Conservation (phyloP, 1,140 invertebrate genomes). For the Maniola jurtina region DNA sequence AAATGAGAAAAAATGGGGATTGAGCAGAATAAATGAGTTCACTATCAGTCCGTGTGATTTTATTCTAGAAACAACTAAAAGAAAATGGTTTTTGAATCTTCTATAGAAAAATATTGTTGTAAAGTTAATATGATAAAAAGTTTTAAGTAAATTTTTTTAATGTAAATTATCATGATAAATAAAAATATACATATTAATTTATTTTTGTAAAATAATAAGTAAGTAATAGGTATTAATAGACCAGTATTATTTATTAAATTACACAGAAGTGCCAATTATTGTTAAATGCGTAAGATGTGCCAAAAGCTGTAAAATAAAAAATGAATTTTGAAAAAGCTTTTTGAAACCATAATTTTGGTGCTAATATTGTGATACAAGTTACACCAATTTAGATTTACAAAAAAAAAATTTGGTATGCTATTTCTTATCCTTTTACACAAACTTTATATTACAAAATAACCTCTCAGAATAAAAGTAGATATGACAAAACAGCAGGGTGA, state of each 20-base stretch:
- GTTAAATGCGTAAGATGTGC: slow-evolving; percentile 24
- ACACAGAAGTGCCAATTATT: slow-evolving; percentile 21
- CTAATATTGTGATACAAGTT: slow-evolving; percentile 10
- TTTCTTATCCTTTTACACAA: slow-evolving; percentile 30
- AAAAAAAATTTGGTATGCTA: slow-evolving; percentile 28
- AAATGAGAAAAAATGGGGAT: slow-evolving; percentile 70
- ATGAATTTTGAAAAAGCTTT: slow-evolving; percentile 25
- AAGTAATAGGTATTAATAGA: neutral
- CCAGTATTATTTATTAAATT: slow-evolving; percentile 5
- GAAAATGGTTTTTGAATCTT: neutral
- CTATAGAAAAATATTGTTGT: neutral
- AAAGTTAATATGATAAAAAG: neutral
- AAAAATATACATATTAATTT: too few relatives aligned
- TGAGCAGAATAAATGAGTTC: slow-evolving; percentile 75
- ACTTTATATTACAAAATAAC: slow-evolving; percentile 1
- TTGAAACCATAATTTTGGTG: slow-evolving; percentile 10
- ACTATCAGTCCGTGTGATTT: slow-evolving; percentile 32
- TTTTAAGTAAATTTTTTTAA: neutral
- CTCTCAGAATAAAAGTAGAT: too few relatives aligned
- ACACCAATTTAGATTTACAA: neutral
- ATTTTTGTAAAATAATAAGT: neutral
- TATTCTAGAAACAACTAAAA: neutral
- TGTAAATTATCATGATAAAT: too few relatives aligned
- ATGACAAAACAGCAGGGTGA: too few relatives aligned
- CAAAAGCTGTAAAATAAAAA: slow-evolving; percentile 29